Base-by-base conservation (phyloP, 2,888 invertebrate species). In the Ophraella communa region DNA sequence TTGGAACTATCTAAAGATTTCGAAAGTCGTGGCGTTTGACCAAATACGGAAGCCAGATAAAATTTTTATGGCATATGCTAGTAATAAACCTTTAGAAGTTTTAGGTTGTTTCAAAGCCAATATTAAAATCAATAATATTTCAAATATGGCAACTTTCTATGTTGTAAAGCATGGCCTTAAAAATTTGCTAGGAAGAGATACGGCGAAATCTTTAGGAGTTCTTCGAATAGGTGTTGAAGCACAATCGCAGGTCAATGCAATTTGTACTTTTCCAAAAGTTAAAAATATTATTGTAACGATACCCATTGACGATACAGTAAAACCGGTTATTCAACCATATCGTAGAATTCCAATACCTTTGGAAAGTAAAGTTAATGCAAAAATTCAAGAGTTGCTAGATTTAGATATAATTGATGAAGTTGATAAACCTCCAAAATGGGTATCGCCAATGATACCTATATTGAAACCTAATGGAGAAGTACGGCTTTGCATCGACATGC, bases 351-450 rank as follows among this genome's bases (percentile, higher is more conserved):
- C 68, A 45, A 56, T 71, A 24, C 45, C 68, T 4, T 56, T 68
- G 3, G 68, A 68, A 58, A 11, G n/a, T 18, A 53, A 55, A 53
- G 70, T 73, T 8, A 66, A 69, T 33, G 20, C 49, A 14, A 67
- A 72, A 67, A 52, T 70, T 52, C 44, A 71, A 55, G 66, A 73
- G 67, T 58, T 65, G 44, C 44, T 73, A 47, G 23, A 47, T 20
- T 55, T 35, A n/a, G 76, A 78, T 79, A 78, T 79, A 54, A 78
- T 79, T 49, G 77, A 78, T 67, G 66, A 63, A 51, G 77, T 79
- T 8, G 65, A 64, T n/a, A 74, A 72, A 42, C 76, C 77, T 24
- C 74, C 74, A 24, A 35, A 58, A 30, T 80, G 79, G 77, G 70
- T 81, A 67, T 75, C 79, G 68, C 73, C 78, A 10, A 73, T 80